Conservation (phyloP, 2,797 vertebrate genomes). For the Xenopus petersii region DNA sequence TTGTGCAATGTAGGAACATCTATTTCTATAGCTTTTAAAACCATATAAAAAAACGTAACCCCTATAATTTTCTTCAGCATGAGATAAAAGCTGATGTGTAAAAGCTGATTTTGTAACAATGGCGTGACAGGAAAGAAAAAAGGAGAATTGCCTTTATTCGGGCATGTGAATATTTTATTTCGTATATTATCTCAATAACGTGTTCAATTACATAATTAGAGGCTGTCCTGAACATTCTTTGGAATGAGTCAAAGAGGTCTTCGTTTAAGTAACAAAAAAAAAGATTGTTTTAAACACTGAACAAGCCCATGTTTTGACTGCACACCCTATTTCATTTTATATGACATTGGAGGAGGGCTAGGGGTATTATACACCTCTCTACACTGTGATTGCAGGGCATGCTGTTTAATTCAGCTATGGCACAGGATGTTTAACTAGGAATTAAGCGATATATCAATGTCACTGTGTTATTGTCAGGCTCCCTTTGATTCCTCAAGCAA, state of each 20-base stretch:
- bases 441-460: conserved; percentile 40
- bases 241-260: conserved; percentile 58
- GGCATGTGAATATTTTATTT: conserved; percentile 58
- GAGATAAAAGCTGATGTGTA: not conserved
- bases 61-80: conserved; percentile 35
- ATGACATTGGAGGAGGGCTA: conserved; percentile 29
- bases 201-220: conserved; percentile 57
- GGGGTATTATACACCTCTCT: conserved; percentile 20
- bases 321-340: conserved; percentile 43
- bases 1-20: not conserved
- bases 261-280: conserved; percentile 50
- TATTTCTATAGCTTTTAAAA: conserved; percentile 16
- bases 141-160: conserved; percentile 26
- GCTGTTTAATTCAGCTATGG: conserved; percentile 48
- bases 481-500: conserved; percentile 10
- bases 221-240: conserved; percentile 55
- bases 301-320: conserved; percentile 26
- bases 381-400: conserved; percentile 42
- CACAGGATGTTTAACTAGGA: conserved; percentile 51
- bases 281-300: conserved; percentile 47
- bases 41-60: conserved; percentile 3
- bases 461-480: conserved; percentile 33
- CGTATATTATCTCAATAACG: conserved; percentile 57
- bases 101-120: conserved; percentile 28
- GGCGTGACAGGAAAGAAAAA: conserved; percentile 21